Base-by-base conservation (phyloP, 2,113 vertebrate species). In the Oryzias celebensis region DNA sequence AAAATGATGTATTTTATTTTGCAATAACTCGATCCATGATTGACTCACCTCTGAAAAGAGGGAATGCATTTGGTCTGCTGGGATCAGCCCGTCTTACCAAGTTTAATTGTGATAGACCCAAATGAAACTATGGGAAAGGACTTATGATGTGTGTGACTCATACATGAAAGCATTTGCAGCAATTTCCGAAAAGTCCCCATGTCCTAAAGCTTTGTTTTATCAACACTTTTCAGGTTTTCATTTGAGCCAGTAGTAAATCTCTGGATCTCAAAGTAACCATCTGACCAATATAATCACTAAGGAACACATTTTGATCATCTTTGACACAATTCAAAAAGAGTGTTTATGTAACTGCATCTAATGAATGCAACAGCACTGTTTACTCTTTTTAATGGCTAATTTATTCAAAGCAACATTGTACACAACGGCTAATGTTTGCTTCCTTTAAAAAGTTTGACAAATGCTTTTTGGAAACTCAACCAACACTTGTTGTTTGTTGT, bases 251-350 rank as follows among this genome's bases (percentile, higher is more conserved):
- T 45, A 50, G 56, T 75, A 71, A 68, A 64, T 60, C 55, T 68
- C 68, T 81, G 80, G 68, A 85, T 81, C 62, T 67, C 18, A 15
- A 65, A 63, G 77, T 80, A 79, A 81, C 81, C 48, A 78, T 77
- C 71, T 78, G 62, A 28, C 82, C 73, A 70, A 82, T 68, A 65
- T 49, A 60, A 65, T 65, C 58, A 73, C 77, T 62, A 69, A 81
- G 65, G 72, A 77, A 54, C 44, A 2, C 48, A 23, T 20, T 71
- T 63, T 64, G 31, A 68, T 68, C 70, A 50, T 65, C 57, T 71
- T 58, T 77, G 67, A 77, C 3, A 17, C 54, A 69, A 61, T 28
- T 61, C 77, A 80, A 63, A 82, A 75, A 78, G 63, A 60, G n/a
- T 58, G 20, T 65, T 65, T 68, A 75, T 81, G 73, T 73, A 80